Percentiles rank a stretch among this genome's conserved stretches.
Conservation (phyloP, 2,113 vertebrate genomes). For the Ophiodon elongatus region DNA sequence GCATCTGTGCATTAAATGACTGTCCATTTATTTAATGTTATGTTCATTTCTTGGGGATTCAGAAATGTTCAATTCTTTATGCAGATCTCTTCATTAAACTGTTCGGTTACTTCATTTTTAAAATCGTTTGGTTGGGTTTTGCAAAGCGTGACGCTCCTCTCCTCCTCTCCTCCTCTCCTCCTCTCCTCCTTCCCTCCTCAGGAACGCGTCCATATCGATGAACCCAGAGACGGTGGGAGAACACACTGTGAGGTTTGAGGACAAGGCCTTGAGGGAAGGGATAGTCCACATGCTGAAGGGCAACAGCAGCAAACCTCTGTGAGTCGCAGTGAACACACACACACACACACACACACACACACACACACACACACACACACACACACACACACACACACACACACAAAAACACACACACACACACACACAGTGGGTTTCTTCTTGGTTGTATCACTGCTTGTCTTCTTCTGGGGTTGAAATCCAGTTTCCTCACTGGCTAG, state of each 20-base stretch:
- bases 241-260: slow-evolving; percentile 80
- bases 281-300: slow-evolving; percentile 83
- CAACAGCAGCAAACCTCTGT: slow-evolving; percentile 79
- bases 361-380: background rate
- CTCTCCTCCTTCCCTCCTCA: slow-evolving; percentile 58
- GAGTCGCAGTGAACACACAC: slow-evolving; percentile 40
- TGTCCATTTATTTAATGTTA: background rate
- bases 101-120: background rate
- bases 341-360: too few relatives aligned
- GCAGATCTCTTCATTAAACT: background rate
- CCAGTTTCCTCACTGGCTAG: background rate
- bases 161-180: too few relatives aligned
- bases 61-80: background rate
- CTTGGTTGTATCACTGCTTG: background rate
- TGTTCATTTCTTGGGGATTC: background rate
- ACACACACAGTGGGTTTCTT: background rate
- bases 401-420: too few relatives aligned
- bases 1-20: background rate
- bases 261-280: slow-evolving; percentile 69
- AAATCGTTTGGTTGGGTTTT: background rate
- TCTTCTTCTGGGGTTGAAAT: background rate
- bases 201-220: slow-evolving; percentile 85
- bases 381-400: too few relatives aligned
- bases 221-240: slow-evolving; percentile 80
- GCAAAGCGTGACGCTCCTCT: too few relatives aligned